These are phyloP conservation scores for Embiotoca jacksoni DNA, from an alignment of 2,113 vertebrate species.

Conservation along the genomic window DNA sequence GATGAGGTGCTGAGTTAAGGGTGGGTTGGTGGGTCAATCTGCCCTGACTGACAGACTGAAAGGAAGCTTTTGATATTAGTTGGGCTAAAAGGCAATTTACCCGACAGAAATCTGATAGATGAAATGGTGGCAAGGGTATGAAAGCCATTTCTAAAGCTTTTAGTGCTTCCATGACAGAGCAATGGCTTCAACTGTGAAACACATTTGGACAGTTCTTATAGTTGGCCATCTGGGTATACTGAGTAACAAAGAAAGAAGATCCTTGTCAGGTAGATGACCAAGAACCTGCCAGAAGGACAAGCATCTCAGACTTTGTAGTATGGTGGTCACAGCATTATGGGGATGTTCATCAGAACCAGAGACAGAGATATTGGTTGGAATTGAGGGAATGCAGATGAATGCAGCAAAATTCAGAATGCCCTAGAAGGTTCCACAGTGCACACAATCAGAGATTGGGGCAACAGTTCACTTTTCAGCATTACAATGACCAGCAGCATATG, in stretches of 20 bases:
- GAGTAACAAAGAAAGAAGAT: neutral
- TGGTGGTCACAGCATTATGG: too few species aligned
- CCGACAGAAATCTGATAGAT: neutral
- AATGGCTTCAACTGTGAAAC: neutral
- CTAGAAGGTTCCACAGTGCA: too few species aligned
- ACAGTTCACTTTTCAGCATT: too few species aligned
- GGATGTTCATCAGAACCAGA: too few species aligned
- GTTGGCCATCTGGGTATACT: neutral
- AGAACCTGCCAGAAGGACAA: neutral
- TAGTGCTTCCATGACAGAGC: neutral
- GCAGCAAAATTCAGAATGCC: too few species aligned
- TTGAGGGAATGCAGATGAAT: too few species aligned
- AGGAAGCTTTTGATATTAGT: neutral
- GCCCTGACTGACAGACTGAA: neutral
- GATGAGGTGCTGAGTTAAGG: constrained; percentile 1
- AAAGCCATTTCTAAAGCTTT: neutral
- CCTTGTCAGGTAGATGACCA: neutral
- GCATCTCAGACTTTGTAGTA: too few species aligned
- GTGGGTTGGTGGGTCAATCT: constrained; percentile 15
- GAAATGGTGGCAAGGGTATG: neutral
- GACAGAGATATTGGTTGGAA: too few species aligned
- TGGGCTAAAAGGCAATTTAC: neutral
- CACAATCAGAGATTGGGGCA: too few species aligned
- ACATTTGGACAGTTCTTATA: neutral
- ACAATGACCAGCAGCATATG: too few species aligned